Percentiles rank a stretch among this genome's conserved stretches.
These are phyloP conservation scores for Hippocampus barbouri DNA, from an alignment of 2,113 vertebrate genomes.

Conservation along the genomic window DNA sequence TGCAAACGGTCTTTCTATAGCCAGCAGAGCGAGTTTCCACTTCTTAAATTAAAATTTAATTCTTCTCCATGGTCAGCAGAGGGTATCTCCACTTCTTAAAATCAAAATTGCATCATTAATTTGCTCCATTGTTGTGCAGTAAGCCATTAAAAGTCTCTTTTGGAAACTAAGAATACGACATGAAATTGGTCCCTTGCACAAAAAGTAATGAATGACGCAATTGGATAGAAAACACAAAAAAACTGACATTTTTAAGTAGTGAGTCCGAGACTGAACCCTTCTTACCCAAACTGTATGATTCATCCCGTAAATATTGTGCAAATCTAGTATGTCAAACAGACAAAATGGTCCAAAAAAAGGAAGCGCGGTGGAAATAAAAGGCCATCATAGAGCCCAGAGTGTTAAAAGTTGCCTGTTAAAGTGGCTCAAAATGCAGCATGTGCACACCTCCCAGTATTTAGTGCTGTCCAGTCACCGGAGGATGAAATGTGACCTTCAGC, in stretches of 20 bases:
- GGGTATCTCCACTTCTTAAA: neutral
- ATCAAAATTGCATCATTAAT: conserved; percentile 3
- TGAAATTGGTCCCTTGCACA: neutral
- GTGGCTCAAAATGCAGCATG: conserved; percentile 26
- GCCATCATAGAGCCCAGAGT: neutral
- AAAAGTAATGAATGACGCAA: neutral
- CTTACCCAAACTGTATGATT: neutral
- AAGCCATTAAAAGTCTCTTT: conserved; percentile 1
- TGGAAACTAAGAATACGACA: neutral
- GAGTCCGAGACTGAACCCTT: neutral
- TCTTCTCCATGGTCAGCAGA: neutral
- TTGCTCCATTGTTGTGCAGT: conserved; percentile 1
- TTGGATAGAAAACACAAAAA: neutral
- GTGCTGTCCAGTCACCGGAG: conserved; percentile 42
- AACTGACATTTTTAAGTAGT: neutral
- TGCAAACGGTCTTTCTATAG: neutral
- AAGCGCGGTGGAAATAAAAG: no score
- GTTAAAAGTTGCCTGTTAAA: conserved; percentile 19
- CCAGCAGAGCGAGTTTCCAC: neutral
- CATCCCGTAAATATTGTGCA: neutral
- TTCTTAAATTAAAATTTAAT: neutral
- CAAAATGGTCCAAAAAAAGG: no score
- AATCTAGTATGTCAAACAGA: no score
- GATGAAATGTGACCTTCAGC: conserved; percentile 63
- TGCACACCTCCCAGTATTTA: conserved; percentile 12